Conservation (phyloP, 2,888 invertebrate species). For the Troides helena region DNA sequence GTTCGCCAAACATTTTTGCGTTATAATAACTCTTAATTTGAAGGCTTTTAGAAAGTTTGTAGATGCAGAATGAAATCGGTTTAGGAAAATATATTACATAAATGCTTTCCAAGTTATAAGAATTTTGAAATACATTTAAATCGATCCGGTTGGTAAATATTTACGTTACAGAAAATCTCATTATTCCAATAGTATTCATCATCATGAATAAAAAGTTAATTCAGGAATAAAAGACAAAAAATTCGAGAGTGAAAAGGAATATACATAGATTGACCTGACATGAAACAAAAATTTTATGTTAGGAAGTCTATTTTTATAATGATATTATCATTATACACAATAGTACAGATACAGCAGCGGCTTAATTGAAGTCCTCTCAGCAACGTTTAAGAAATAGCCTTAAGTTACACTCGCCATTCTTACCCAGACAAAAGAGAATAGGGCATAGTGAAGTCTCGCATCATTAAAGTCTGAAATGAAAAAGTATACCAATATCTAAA, state of each 20-base stretch:
- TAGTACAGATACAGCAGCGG: background rate
- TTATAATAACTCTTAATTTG: background rate
- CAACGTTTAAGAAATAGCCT: slow-evolving; percentile 14
- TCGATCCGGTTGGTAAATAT: background rate
- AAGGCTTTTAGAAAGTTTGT: background rate
- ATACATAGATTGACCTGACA: too few relatives aligned
- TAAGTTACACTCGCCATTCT: slow-evolving; percentile 3
- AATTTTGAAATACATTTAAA: background rate
- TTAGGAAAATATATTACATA: background rate
- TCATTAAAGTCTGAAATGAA: slow-evolving; percentile 22
- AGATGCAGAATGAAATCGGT: background rate
- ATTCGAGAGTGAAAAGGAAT: too few relatives aligned
- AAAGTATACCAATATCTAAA: slow-evolving; percentile 1
- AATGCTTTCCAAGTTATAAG: background rate
- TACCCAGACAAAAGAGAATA: slow-evolving; percentile 11
- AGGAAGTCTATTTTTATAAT: background rate
- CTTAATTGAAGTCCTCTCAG: slow-evolving; percentile 11
- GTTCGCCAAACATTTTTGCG: background rate
- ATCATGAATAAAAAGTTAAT: background rate
- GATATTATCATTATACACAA: background rate
- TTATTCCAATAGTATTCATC: background rate
- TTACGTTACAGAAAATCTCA: background rate
- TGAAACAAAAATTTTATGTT: too few relatives aligned
- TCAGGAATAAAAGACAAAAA: too few relatives aligned
- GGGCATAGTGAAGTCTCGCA: slow-evolving; percentile 2